A percentile compares a stretch with the other conserved stretches of the same genome.
Conservation (phyloP, 2,888 invertebrate species). For the Pseudeuparius sepicola region DNA sequence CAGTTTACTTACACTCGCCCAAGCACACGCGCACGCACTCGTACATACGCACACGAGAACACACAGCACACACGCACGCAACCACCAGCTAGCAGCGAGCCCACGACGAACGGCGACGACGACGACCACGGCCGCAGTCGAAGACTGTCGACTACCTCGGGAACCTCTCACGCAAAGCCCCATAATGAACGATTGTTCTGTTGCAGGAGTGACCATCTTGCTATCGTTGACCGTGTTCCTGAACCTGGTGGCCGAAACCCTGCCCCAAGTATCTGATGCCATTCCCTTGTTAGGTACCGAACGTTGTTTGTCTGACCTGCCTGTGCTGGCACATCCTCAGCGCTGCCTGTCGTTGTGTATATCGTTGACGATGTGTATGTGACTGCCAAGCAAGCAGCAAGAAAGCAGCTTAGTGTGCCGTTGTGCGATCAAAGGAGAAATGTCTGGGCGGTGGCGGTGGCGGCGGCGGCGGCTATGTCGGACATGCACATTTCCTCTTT, state of each 20-base stretch:
- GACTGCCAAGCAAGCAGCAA: too few species aligned
- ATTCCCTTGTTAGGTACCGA: slow-evolving; percentile 96
- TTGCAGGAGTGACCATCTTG: slow-evolving; percentile 98
- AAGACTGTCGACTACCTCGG: too few species aligned
- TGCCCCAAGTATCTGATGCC: slow-evolving; percentile 99
- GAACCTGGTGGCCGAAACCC: slow-evolving; percentile 98
- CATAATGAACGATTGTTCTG: too few species aligned
- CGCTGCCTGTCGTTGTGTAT: slow-evolving; percentile 39
- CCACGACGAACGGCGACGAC: too few species aligned
- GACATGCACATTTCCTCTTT: slow-evolving; percentile 41
- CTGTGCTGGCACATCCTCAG: slow-evolving; percentile 41
- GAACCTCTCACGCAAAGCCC: too few species aligned
- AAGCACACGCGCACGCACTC: too few species aligned
- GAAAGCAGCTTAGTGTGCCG: too few species aligned
- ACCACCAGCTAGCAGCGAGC: too few species aligned
- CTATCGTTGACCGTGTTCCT: slow-evolving; percentile 99
- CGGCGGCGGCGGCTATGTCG: slow-evolving; percentile 18
- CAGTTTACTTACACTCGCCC: too few species aligned
- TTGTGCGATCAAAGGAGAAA: slow-evolving; percentile 41
- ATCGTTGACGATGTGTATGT: slow-evolving; percentile 40
- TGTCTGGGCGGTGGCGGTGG: slow-evolving; percentile 35
- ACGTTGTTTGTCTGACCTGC: slow-evolving; percentile 43
- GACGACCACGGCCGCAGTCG: too few species aligned
- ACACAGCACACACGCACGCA: too few species aligned
- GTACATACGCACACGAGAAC: too few species aligned